These are phyloP conservation scores for Latrodectus elegans DNA, from an alignment of 2,888 invertebrate species.

Conservation along the genomic window DNA sequence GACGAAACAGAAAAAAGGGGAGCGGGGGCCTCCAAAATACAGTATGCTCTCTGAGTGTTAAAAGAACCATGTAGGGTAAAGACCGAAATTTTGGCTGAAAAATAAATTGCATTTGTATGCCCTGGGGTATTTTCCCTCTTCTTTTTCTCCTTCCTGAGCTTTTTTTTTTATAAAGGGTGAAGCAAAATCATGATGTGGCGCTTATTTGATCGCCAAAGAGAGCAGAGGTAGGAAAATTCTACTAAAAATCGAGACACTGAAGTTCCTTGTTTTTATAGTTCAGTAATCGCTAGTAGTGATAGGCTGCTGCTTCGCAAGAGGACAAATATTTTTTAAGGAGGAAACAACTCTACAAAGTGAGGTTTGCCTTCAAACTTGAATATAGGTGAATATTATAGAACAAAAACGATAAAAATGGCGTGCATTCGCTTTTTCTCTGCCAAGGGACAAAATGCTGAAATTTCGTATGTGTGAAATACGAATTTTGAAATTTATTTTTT, in stretches of 20 bases:
- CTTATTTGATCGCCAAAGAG: conserved; percentile 63
- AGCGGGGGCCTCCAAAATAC: neutral
- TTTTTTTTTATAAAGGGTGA: conserved; percentile 48
- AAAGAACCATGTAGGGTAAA: conserved; percentile 55
- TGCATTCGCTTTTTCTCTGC: conserved; percentile 38
- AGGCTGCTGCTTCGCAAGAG: conserved; percentile 9
- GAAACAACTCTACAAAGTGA: conserved; percentile 19
- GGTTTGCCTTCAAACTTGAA: conserved; percentile 16
- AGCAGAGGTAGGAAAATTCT: conserved; percentile 57
- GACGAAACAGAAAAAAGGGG: conserved; percentile 16
- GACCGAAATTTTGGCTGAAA: conserved; percentile 61
- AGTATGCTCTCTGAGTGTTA: conserved; percentile 42
- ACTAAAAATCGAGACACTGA: conserved; percentile 63
- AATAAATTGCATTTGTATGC: conserved; percentile 68
- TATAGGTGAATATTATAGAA: conserved; percentile 27
- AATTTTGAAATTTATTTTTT: conserved; percentile 61
- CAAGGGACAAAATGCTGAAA: conserved; percentile 47
- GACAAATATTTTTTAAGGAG: conserved; percentile 55
- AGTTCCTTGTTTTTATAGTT: conserved; percentile 61
- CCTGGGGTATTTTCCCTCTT: conserved; percentile 41
- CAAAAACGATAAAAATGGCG: conserved; percentile 18
- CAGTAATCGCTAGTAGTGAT: conserved; percentile 56
- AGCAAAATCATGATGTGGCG: conserved; percentile 68
- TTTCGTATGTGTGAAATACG: conserved; percentile 35
- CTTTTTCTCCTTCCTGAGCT: conserved; percentile 17